Percentiles rank a stretch among this genome's conserved stretches.
Conservation (phyloP, 1,140 invertebrate genomes). For the Drosophila navojoa region DNA sequence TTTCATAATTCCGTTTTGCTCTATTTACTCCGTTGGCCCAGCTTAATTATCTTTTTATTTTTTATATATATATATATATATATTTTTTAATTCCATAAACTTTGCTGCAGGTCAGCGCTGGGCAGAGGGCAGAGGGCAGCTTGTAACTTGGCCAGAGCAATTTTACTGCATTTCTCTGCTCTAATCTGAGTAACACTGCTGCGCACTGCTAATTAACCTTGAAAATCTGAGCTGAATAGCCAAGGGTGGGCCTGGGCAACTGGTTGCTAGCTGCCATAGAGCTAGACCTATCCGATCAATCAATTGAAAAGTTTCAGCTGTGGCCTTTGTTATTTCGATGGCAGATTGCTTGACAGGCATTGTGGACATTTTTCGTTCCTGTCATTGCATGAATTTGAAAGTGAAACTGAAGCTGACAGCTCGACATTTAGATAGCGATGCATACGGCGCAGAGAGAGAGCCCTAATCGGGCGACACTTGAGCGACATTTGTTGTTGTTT, state of each 20-base stretch:
- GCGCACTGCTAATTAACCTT: conserved; percentile 61
- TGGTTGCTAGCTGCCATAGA: not conserved
- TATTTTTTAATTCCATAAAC: conserved; percentile 42
- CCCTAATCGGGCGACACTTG: conserved; percentile 37
- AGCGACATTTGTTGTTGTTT: conserved; percentile 43
- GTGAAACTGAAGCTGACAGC: conserved; percentile 46
- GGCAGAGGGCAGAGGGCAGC: not conserved
- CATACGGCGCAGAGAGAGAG: conserved; percentile 4
- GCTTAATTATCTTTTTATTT: conserved; percentile 58
- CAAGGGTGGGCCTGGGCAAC: conserved; percentile 13
- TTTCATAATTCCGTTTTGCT: conserved; percentile 16
- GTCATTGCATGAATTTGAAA: conserved; percentile 59
- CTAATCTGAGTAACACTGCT: conserved; percentile 5
- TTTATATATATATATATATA: conserved; percentile 3
- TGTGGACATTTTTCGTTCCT: conserved; percentile 58
- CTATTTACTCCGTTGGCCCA: conserved; percentile 17
- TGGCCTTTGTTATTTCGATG: conserved; percentile 67
- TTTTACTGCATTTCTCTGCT: conserved; percentile 30
- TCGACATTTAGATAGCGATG: conserved; percentile 35
- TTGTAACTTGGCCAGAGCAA: conserved; percentile 9
- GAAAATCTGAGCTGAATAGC: conserved; percentile 29
- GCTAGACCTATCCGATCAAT: conserved; percentile 54
- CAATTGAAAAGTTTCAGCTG: conserved; percentile 68
- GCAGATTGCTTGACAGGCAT: conserved; percentile 30
- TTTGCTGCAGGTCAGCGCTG: conserved; percentile 1